These are phyloP conservation scores for Halcyon senegalensis DNA, from an alignment of 2,113 vertebrate genomes.

Conservation along the genomic window DNA sequence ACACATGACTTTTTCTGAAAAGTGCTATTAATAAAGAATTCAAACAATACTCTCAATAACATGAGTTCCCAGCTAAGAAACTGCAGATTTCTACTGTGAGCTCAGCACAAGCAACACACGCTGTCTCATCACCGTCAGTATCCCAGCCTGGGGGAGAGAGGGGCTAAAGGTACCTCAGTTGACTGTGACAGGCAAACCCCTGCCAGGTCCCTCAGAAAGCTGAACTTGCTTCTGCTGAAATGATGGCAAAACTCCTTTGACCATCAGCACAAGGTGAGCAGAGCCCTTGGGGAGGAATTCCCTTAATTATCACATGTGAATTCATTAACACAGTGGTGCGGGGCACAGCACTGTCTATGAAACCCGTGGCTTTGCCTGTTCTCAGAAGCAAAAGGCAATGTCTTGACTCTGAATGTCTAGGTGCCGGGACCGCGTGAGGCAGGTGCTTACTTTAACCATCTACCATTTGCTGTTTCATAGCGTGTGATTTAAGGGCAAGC, in stretches of 20 bases:
- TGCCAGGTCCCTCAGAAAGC: not conserved
- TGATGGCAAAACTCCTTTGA: not conserved
- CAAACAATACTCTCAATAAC: not conserved
- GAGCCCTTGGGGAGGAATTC: not conserved
- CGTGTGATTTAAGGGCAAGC: not conserved
- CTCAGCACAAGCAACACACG: not conserved
- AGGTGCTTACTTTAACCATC: not conserved
- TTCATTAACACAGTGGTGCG: fast-evolving
- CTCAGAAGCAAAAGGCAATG: not conserved
- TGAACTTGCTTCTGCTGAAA: not conserved
- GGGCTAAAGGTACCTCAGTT: not conserved
- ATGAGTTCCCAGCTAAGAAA: not conserved
- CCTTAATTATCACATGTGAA: fast-evolving
- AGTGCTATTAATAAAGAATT: not conserved
- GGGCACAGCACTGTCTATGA: fast-evolving
- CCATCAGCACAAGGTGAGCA: fast-evolving
- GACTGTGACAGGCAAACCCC: not conserved
- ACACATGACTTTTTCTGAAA: not conserved
- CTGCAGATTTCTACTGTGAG: not conserved
- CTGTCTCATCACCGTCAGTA: not conserved
- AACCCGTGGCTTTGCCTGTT: fast-evolving
- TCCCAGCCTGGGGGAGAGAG: not conserved
- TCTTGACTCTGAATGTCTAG: not conserved
- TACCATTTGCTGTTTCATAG: not conserved
- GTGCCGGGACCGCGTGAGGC: not conserved